Conservation (phyloP, 2,797 vertebrate species). For the Sebastes matsubarae region DNA sequence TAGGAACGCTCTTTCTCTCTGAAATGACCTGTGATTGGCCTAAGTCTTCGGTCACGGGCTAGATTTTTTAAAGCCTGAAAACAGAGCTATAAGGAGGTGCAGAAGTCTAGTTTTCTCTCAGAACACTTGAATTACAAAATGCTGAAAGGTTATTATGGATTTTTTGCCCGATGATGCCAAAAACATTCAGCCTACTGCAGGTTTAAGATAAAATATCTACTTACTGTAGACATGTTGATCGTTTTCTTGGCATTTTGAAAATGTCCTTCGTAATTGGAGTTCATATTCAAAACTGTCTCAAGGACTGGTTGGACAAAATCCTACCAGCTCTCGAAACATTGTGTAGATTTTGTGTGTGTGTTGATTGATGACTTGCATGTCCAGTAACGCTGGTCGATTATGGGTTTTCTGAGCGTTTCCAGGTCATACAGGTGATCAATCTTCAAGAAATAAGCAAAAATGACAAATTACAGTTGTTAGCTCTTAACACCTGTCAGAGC, state of each 20-base stretch:
- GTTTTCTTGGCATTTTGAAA: background rate
- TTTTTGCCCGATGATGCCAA: too few relatives aligned
- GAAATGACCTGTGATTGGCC: too few relatives aligned
- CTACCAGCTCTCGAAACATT: background rate
- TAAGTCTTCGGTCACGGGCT: too few relatives aligned
- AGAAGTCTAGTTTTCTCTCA: too few relatives aligned
- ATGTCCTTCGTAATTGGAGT: background rate
- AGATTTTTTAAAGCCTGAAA: too few relatives aligned
- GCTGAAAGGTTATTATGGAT: too few relatives aligned
- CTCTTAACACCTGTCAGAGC: slow-evolving; percentile 10
- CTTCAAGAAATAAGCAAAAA: slow-evolving; percentile 28
- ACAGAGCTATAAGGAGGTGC: too few relatives aligned
- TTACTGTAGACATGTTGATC: background rate
- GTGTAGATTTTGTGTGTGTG: background rate
- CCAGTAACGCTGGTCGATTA: slow-evolving; percentile 10
- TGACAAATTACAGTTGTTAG: slow-evolving; percentile 25
- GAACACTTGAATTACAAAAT: too few relatives aligned
- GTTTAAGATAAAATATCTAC: background rate
- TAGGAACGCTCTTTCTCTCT: too few relatives aligned
- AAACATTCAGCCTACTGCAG: too few relatives aligned
- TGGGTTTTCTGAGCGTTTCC: slow-evolving; percentile 19
- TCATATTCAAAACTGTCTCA: background rate
- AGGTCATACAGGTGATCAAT: slow-evolving; percentile 24
- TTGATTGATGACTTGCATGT: slow-evolving; percentile 30
- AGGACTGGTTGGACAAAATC: background rate